Conservation (phyloP, 2,113 vertebrate species). For the Asarcornis scutulata region DNA sequence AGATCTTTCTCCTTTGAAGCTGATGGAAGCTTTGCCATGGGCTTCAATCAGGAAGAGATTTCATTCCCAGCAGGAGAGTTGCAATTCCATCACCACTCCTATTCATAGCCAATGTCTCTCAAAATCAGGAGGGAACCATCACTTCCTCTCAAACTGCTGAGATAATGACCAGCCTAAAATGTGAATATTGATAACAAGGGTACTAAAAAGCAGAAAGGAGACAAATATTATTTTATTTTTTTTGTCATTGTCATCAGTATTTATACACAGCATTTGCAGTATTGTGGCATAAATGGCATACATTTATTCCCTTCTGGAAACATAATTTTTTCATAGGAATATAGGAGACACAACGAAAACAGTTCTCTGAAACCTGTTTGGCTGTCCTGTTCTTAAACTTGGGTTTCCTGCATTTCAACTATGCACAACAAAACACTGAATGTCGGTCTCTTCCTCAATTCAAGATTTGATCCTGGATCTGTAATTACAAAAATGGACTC, state of each 20-base stretch:
- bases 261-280: neutral
- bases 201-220: neutral
- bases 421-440: neutral
- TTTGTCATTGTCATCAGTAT: neutral
- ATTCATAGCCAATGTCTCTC: neutral
- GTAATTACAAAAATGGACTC: neutral
- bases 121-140: neutral
- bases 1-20: slow-evolving; percentile 37
- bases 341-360: neutral
- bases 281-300: neutral
- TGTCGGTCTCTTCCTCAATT: neutral
- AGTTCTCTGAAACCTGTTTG: neutral
- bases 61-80: neutral
- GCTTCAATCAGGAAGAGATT: slow-evolving; percentile 25
- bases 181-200: neutral
- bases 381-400: neutral
- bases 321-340: neutral
- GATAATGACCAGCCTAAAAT: slow-evolving; percentile 37
- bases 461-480: neutral
- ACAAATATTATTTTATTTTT: neutral
- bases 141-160: neutral
- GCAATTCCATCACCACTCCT: neutral
- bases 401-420: neutral
- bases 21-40: slow-evolving; percentile 2
- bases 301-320: neutral